These are phyloP conservation scores for Cydia fagiglandana DNA, from an alignment of 1,140 invertebrate species.

Conservation along the genomic window DNA sequence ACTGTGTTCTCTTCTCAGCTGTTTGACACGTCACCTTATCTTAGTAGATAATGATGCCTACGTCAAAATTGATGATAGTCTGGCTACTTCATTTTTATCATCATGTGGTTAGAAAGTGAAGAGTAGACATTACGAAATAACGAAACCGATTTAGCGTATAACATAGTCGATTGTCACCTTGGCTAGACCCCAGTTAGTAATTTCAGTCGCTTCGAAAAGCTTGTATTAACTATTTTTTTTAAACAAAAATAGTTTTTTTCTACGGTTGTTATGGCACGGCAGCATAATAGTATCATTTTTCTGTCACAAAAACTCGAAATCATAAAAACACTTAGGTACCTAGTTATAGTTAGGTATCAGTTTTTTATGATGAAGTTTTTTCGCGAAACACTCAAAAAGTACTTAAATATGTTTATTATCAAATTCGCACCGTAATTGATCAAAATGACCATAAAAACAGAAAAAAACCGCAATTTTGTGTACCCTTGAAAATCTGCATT, in stretches of 20 bases:
- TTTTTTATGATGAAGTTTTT: too few relatives aligned
- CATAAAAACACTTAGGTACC: too few relatives aligned
- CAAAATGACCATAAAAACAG: background rate
- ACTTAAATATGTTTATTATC: background rate
- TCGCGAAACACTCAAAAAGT: too few relatives aligned
- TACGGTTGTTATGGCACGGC: too few relatives aligned
- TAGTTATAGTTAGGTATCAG: too few relatives aligned
- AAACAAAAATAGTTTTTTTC: too few relatives aligned
- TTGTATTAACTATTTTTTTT: too few relatives aligned
- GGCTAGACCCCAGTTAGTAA: too few relatives aligned
- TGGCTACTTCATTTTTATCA: background rate
- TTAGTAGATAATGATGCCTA: slow-evolving; percentile 8
- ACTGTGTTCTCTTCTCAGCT: background rate
- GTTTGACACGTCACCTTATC: background rate
- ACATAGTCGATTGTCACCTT: too few relatives aligned
- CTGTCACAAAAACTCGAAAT: too few relatives aligned
- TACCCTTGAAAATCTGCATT: background rate
- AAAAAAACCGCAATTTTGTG: background rate
- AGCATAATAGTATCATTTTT: too few relatives aligned
- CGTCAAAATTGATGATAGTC: background rate
- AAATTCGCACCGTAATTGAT: background rate
- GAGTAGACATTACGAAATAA: background rate
- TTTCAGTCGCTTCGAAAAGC: too few relatives aligned
- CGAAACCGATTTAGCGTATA: background rate
- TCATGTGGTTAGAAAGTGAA: background rate